Percentiles rank a stretch among this genome's conserved stretches.
phyloP scores from a whole-genome alignment of 2,888 invertebrate genomes.

The Meteorus colon region DNA sequence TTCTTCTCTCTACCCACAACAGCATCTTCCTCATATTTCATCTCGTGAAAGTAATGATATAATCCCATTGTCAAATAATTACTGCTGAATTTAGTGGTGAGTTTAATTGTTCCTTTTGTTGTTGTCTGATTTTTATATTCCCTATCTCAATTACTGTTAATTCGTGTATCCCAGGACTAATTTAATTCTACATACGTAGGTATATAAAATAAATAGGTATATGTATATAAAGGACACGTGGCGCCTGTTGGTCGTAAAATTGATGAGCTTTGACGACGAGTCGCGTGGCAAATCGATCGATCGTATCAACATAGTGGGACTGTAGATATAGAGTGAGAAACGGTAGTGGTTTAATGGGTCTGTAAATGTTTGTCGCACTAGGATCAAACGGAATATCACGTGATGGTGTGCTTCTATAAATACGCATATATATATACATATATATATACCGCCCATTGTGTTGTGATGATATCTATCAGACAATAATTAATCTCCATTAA shows the following conservation, averaged over 20 bases:
- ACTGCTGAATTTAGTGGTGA: neutral
- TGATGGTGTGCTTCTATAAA: slow-evolving; percentile 43
- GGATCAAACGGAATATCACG: slow-evolving; percentile 66
- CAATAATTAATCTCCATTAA: slow-evolving; percentile 3
- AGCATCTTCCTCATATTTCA: neutral
- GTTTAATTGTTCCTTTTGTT: slow-evolving; percentile 35
- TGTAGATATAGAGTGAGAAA: slow-evolving; percentile 31
- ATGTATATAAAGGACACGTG: slow-evolving; percentile 3
- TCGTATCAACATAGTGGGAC: slow-evolving; percentile 37
- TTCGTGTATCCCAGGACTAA: neutral
- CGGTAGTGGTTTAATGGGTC: slow-evolving; percentile 46
- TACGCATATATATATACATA: slow-evolving; percentile 7
- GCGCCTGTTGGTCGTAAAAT: slow-evolving; percentile 37
- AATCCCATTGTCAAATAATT: slow-evolving; percentile 13
- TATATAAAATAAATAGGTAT: neutral
- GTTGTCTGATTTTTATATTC: neutral
- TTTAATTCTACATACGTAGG: neutral
- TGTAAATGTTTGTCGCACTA: slow-evolving; percentile 64
- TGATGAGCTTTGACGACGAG: slow-evolving; percentile 39
- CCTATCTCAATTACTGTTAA: neutral
- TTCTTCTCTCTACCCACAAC: neutral
- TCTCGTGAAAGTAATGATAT: neutral
- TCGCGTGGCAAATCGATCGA: slow-evolving; percentile 41
- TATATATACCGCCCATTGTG: neutral
- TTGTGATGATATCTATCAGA: slow-evolving; percentile 2